Base-by-base conservation (phyloP, 2,888 invertebrate species). In the Nasonia oneida region DNA sequence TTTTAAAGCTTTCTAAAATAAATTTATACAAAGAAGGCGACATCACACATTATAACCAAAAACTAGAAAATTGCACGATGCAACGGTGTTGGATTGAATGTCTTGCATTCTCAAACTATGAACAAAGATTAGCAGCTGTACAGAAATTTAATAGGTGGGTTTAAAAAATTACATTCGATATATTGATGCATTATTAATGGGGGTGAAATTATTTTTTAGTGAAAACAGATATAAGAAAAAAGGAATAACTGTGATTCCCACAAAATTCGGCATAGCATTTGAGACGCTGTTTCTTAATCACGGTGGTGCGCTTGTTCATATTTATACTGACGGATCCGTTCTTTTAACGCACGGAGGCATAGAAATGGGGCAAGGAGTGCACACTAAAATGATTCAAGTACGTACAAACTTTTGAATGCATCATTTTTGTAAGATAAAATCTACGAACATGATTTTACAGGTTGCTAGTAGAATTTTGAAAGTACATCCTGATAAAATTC, bases 291-390 rank as follows among this genome's bases (percentile, higher is more conserved):
- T 96, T 91, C 95, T 96, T 90, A 97, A 97, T 91, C 98, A 98
- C 94, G 97, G 96, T 8, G 98, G 97, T 12, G 98, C 98, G 0
- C 94, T 99, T 79, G 95, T 98, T 1, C 95, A 97, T 71, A 95
- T 98, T 29, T 98, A 98, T 91, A 94, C 94, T 0, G 97, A 97
- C 92, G 98, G 98, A 0, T 97, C 98, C 0, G 97, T 98, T 3
- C 94, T 98, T 10, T 89, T 98, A n/a, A 95, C 96, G 0, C 98
- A 98, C 91, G 98, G 97, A 39, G 98, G 98, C 18, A 96, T 97
- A 3, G 98, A 98, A 94, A 98, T 98, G 96, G 99, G 98, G 0
- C 99, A 99, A 94, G 99, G 98, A 2, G 94, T 99, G 2, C 97
- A 98, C 92, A 98, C 98, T 0, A 99, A 99, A 94, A 98, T 98